Conservation (phyloP, 53 echinoderm and acorn worm genomes). For the Hippasteria phrygiana region DNA sequence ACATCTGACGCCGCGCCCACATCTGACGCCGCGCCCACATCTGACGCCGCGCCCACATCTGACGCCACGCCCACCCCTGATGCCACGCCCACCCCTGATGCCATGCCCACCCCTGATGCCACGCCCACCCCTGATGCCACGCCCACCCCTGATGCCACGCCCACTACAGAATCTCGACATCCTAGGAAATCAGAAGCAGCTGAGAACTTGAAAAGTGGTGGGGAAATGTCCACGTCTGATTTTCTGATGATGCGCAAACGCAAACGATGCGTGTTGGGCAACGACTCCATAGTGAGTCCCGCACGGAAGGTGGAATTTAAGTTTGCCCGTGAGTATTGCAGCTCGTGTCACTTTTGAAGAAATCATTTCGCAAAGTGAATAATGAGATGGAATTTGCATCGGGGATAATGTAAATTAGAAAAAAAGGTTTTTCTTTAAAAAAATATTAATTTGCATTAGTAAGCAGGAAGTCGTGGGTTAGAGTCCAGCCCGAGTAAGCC, state of each 20-base stretch:
- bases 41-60: not conserved
- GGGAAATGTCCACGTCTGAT: constrained; percentile 18
- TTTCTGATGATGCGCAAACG: constrained; percentile 38
- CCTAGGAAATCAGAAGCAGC: not conserved
- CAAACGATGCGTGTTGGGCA: constrained; percentile 38
- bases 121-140: constrained; percentile 2
- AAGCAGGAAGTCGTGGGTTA: too few species aligned
- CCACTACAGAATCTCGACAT: not conserved
- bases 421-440: too few species aligned
- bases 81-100: not conserved
- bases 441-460: too few species aligned
- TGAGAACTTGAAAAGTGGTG: not conserved
- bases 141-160: not conserved
- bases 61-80: not conserved
- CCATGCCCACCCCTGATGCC: not conserved
- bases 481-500: too few species aligned
- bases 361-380: too few species aligned
- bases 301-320: constrained; percentile 48
- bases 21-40: not conserved
- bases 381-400: too few species aligned
- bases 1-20: not conserved
- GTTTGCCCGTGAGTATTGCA: constrained; percentile 56
- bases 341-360: too few species aligned
- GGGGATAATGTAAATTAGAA: too few species aligned
- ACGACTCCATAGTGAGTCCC: constrained; percentile 38